phyloP scores from a whole-genome alignment of 2,113 vertebrate species.

The Phylloscopus whistleri region DNA sequence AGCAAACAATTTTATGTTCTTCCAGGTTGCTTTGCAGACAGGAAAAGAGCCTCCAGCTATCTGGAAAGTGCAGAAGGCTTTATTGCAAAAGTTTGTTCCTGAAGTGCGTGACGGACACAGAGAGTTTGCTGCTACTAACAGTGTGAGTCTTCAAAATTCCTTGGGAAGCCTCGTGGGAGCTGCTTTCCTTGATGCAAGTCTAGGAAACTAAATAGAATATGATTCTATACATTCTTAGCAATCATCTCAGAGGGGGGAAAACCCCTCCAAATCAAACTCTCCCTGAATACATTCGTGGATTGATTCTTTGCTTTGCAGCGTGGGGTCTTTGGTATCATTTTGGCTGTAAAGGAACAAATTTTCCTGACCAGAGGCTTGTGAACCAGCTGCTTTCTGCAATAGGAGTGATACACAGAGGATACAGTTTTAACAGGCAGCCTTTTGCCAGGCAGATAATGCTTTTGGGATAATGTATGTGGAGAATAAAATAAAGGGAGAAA shows the following conservation, averaged over 20 bases:
- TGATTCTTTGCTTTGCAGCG: not conserved
- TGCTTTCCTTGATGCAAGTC: not conserved
- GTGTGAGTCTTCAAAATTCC: slow-evolving; percentile 79
- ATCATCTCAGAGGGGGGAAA: not conserved
- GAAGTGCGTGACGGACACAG: slow-evolving; percentile 92
- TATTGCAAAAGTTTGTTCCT: slow-evolving; percentile 97
- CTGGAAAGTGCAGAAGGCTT: slow-evolving; percentile 98
- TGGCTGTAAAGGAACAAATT: not conserved
- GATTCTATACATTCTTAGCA: not conserved
- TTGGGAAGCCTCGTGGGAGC: not conserved
- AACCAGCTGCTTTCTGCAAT: not conserved
- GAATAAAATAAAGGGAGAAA: not conserved
- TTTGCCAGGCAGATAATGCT: not conserved
- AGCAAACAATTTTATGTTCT: not conserved
- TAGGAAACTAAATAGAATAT: not conserved
- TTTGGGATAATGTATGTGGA: not conserved
- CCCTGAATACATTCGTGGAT: not conserved
- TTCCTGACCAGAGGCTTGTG: not conserved
- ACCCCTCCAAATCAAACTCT: not conserved
- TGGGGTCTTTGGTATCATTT: not conserved
- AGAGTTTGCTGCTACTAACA: slow-evolving; percentile 97
- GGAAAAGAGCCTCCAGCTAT: slow-evolving; percentile 95
- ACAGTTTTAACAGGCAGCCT: not conserved
- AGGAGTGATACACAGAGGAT: not conserved
- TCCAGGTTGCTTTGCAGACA: slow-evolving; percentile 84